Evolutionary conservation across 2,797 vertebrate species (phyloP), one percentile per base, ranked within the genome.

Genomic region (Alauda arvensis): DNA sequence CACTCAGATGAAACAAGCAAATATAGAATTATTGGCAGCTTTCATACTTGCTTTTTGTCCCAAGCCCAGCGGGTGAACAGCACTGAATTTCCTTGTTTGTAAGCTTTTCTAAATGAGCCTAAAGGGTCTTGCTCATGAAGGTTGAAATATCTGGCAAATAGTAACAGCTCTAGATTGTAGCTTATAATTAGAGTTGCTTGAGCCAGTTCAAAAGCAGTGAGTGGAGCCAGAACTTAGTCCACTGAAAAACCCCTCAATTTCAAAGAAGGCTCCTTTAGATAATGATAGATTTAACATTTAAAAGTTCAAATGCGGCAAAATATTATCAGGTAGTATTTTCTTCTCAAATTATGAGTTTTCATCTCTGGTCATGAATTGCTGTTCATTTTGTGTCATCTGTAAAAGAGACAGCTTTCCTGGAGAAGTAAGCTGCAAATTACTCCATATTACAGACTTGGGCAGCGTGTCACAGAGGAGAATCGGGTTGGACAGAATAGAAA

Each of bases 71-170:
- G 80, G 79, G 77, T 62, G 77, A 92, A 89, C 51, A 88, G 67
- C 75, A 78, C 71, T 85, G 93, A 83, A 87, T 94, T 85, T 84
- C 39, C 66, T 80, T 84, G 83, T 93, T 93, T 85, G 66, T 90
- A 93, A 91, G 71, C 51, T 95, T 93, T 96, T 93, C 93, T 92
- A 94, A 93, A 95, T 86, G 57, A 94, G 87, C 93, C 93, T 95
- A 76, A 88, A 94, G 93, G 92, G 59, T 90, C 77, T 89, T 92
- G 82, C 89, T 96, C 77, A 77, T 70, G 77, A 88, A 88, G 90
- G 88, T 81, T 87, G 82, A 93, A 96, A 96, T 91, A 82, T 79
- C 69, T 95, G 92, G 86, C 87, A 93, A 91, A 85, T 53, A 91
- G 87, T n/a, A 88, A 80, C 70, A 93, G 31, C 77, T 94, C 87